Percentiles rank a stretch among this genome's conserved stretches.
These are phyloP conservation scores for Cettia cetti DNA, from an alignment of 2,113 vertebrate genomes.

Conservation along the genomic window DNA sequence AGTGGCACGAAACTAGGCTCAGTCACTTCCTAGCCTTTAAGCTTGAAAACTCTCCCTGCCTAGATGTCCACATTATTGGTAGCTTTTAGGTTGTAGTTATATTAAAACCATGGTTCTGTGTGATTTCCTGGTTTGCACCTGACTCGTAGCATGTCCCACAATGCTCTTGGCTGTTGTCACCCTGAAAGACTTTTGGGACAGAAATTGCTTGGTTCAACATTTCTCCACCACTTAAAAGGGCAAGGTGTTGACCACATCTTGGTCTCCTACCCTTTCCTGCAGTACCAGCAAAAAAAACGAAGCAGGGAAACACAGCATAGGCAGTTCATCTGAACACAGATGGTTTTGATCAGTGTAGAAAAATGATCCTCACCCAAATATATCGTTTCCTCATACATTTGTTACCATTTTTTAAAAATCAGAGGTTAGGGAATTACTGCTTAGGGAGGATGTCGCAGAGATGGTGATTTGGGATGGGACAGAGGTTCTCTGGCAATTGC, in stretches of 20 bases:
- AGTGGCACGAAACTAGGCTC: background rate
- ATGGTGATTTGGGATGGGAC: background rate
- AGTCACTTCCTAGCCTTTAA: background rate
- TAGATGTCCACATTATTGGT: background rate
- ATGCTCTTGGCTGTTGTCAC: background rate
- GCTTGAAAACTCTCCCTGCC: background rate
- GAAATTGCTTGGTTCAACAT: background rate
- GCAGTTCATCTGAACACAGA: background rate
- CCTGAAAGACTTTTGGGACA: background rate
- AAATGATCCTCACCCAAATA: background rate
- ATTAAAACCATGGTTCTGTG: background rate
- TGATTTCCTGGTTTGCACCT: background rate
- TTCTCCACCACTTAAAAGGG: background rate
- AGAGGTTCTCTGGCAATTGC: background rate
- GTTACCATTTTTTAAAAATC: background rate
- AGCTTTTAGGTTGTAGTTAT: background rate
- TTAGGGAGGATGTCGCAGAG: background rate
- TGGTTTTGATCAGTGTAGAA: background rate
- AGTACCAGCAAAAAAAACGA: background rate
- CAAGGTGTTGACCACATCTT: background rate
- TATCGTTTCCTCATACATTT: background rate
- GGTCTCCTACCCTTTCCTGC: background rate
- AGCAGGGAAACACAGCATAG: background rate
- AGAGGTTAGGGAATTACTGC: background rate
- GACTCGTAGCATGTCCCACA: accelerated